Conservation (phyloP, 2,113 vertebrate genomes). For the Pygoscelis adeliae region DNA sequence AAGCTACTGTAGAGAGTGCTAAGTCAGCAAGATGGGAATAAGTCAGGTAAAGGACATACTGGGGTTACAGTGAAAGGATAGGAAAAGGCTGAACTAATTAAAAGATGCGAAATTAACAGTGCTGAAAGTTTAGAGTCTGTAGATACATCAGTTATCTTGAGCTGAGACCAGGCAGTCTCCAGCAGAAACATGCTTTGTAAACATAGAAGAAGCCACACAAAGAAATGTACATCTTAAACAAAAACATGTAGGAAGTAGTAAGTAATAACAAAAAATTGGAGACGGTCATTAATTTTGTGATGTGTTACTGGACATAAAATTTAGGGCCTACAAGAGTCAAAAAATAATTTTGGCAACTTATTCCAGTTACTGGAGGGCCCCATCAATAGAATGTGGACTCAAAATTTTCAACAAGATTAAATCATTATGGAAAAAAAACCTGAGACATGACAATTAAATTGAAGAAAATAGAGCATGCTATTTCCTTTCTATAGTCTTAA, state of each 20-base stretch:
- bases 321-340: not conserved
- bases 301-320: not conserved
- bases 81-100: not conserved
- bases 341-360: not conserved
- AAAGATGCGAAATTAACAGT: not conserved
- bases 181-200: not conserved
- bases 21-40: not conserved
- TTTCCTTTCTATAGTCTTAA: not conserved
- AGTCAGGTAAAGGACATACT: not conserved
- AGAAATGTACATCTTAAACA: not conserved
- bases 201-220: not conserved
- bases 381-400: not conserved
- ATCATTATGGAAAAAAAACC: not conserved
- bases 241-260: not conserved
- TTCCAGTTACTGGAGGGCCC: accelerated
- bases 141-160: not conserved
- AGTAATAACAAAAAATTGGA: not conserved
- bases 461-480: not conserved
- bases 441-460: not conserved
- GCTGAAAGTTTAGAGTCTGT: not conserved
- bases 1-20: not conserved
- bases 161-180: not conserved
- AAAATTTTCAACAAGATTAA: not conserved
- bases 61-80: not conserved
- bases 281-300: not conserved